Evolutionary conservation across 2,888 invertebrate species (phyloP), one percentile per base, ranked within the genome.

Genomic region (Dryocosmus kuriphilus): DNA sequence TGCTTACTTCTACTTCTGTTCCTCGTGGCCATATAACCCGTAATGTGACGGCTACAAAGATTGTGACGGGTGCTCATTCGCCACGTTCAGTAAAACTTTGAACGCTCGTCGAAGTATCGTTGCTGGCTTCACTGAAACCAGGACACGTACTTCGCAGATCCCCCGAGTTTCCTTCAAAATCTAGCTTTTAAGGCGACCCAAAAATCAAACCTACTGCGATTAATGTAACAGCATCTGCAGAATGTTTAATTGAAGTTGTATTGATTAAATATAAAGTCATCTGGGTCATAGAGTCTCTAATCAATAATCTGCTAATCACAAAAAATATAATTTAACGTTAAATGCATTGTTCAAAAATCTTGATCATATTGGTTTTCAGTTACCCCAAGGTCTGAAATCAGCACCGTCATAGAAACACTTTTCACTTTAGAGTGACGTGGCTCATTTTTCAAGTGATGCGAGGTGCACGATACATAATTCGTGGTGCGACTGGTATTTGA

Each of bases 401-500:
- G 51, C 51, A 51, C 51, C 51, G 9, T 9, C 51, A 51, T 51
- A 51, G 9, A 51, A 51, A 63, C 74, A 63, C 74, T 62, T 14
- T 5, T 24, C 2, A n/a, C 24, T 62, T 22, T 41, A 76, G 38
- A 65, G 30, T 46, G 35, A 32, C 30, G 57, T 22, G 75, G 55
- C 67, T 80, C 74, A 75, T 75, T 74, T 80, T 22, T 77, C 22
- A 57, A 79, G 76, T 81, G 75, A 74, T 74, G 55, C 30, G 82
- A 80, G 80, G 80, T 80, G 81, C 73, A 81, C 76, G 82, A 78
- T 78, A 32, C 27, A 74, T 76, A 77, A 75, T 76, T 79, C 74
- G 79, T 81, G 82, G 85, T 86, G 86, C 86, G 82, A 86, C 85
- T 87, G 90, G 88, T 86, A 83, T 90, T 91, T 90, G 90, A 88